Evolutionary conservation across 2,888 invertebrate species (phyloP).

Genomic region (Nemurella pictetii): DNA sequence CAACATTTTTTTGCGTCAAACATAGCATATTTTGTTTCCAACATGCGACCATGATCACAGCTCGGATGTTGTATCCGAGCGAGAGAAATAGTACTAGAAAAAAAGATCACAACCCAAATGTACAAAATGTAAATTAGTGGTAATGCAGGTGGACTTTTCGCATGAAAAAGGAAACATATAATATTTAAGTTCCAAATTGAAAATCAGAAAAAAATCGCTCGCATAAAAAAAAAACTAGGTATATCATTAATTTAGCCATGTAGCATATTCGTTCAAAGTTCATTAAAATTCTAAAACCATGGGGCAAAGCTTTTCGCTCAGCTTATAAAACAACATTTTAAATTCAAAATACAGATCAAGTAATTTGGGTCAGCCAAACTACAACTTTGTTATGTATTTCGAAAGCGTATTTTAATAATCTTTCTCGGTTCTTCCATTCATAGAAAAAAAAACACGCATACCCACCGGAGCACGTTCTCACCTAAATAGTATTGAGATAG

Average conservation of each 20-base stretch:
- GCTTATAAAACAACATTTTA: not conserved
- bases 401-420: not conserved
- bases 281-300: not conserved
- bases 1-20: not conserved
- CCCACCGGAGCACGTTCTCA: not conserved
- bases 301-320: not conserved
- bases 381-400: not conserved
- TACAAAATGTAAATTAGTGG: not conserved
- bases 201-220: not conserved
- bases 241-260: not conserved
- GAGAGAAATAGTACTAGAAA: not conserved
- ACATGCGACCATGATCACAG: not conserved
- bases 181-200: not conserved
- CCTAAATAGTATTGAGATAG: not conserved
- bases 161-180: not conserved
- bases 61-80: not conserved
- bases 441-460: not conserved
- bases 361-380: not conserved
- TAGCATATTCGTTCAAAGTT: not conserved
- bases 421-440: not conserved
- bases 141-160: not conserved
- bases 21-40: not conserved
- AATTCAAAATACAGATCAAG: not conserved
- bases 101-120: not conserved
- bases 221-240: not conserved